Evolutionary conservation across 2,113 vertebrate genomes (phyloP).

Genomic region (Syrmaticus mikado): DNA sequence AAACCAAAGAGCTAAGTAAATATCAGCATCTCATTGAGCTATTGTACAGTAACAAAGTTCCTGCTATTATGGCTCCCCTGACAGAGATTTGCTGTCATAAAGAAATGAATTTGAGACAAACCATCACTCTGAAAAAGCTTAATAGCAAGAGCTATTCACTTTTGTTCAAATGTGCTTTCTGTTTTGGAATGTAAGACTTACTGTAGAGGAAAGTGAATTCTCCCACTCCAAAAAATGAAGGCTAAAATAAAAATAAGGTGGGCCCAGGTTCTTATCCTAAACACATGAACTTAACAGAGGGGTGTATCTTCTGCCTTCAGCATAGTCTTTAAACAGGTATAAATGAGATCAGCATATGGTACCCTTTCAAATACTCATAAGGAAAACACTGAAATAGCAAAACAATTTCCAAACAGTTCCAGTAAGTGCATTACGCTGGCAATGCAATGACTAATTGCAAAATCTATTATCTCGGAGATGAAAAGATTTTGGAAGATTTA

Average conservation of each 20-base stretch:
- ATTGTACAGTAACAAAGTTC: background rate
- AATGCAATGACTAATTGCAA: constrained; percentile 50
- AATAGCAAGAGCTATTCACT: background rate
- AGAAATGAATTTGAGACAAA: constrained; percentile 6
- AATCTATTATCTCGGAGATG: constrained; percentile 43
- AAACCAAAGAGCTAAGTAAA: background rate
- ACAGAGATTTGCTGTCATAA: background rate
- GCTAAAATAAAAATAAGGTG: background rate
- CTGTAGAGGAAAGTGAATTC: background rate
- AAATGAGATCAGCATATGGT: constrained; percentile 1
- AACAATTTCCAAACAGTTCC: constrained; percentile 2
- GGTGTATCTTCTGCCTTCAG: background rate
- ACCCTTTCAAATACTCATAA: background rate
- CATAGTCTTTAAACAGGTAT: background rate
- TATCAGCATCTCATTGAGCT: background rate
- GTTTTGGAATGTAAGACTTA: background rate
- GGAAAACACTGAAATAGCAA: background rate
- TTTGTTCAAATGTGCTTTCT: constrained; percentile 23
- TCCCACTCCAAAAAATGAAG: background rate
- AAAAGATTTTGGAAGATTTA: constrained; percentile 53
- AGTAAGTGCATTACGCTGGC: constrained; percentile 19
- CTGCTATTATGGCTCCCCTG: background rate
- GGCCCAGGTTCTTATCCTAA: background rate
- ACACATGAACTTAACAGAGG: background rate
- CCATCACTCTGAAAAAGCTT: background rate